These are phyloP conservation scores for Cryptoblepharus egeriae DNA, from an alignment of 2,797 vertebrate species.

Conservation along the genomic window DNA sequence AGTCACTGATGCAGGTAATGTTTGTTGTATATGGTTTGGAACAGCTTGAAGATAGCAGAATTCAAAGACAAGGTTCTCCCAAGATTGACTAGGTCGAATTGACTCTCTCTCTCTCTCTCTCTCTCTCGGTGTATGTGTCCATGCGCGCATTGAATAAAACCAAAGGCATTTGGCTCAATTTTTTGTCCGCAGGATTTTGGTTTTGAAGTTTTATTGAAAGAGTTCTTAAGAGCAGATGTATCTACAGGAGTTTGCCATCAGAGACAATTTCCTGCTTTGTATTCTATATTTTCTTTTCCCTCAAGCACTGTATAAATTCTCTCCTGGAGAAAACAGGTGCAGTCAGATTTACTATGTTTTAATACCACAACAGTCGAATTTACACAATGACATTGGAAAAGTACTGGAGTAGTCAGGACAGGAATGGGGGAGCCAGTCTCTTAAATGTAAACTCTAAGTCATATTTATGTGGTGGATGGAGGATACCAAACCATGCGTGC, in stretches of 20 bases:
- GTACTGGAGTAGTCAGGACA: conserved; percentile 1
- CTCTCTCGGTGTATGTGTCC: too few relatives aligned
- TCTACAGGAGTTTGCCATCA: conserved; percentile 13
- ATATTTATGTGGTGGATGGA: conserved; percentile 25
- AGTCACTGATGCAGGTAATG: background rate
- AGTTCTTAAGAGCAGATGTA: background rate
- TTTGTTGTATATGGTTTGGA: background rate
- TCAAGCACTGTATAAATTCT: conserved; percentile 1
- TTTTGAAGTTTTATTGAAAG: background rate
- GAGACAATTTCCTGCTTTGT: conserved; percentile 22
- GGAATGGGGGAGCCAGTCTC: background rate
- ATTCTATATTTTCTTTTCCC: conserved; percentile 28
- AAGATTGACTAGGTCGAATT: accelerated
- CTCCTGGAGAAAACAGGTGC: conserved; percentile 31
- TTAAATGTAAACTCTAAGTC: conserved; percentile 12
- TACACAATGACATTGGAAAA: conserved; percentile 27
- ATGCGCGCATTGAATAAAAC: conserved; percentile 11
- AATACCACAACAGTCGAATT: conserved; percentile 19
- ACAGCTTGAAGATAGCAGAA: background rate
- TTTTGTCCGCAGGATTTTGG: conserved; percentile 9
- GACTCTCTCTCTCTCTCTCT: background rate
- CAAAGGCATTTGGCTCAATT: conserved; percentile 22
- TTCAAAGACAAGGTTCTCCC: background rate
- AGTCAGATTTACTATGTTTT: conserved; percentile 30
- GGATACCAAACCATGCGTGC: background rate